These are phyloP conservation scores for Aphidius gifuensis DNA, from an alignment of 1,140 invertebrate species.

Conservation along the genomic window DNA sequence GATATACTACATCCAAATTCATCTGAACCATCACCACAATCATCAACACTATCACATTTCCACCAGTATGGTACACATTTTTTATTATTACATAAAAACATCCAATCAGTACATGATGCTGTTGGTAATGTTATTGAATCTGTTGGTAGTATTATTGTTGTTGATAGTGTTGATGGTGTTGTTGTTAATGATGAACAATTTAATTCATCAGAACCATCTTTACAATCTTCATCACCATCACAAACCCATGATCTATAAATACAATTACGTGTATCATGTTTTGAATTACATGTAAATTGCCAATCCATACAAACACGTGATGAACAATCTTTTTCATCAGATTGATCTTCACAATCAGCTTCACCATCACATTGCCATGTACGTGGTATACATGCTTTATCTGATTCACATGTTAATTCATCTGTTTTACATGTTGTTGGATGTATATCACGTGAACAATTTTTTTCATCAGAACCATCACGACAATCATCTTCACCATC, in stretches of 20 bases:
- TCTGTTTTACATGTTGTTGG: conserved; percentile 48
- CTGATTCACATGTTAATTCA: conserved; percentile 55
- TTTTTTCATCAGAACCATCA: conserved; percentile 67
- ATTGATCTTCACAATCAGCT: conserved; percentile 48
- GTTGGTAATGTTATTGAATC: conserved; percentile 33
- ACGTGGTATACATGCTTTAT: conserved; percentile 54
- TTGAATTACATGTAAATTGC: conserved; percentile 52
- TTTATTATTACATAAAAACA: conserved; percentile 70
- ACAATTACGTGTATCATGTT: conserved; percentile 36
- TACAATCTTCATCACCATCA: conserved; percentile 70
- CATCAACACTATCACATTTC: conserved; percentile 69
- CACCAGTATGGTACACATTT: conserved; percentile 85
- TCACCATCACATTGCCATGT: conserved; percentile 64
- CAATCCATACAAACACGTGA: conserved; percentile 50
- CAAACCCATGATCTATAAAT: conserved; percentile 63
- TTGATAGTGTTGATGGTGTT: conserved; percentile 28
- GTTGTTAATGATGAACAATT: conserved; percentile 57
- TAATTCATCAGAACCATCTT: conserved; percentile 67
- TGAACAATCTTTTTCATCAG: conserved; percentile 45
- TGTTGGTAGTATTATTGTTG: conserved; percentile 36
- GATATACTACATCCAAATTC: conserved; percentile 63
- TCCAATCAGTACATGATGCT: conserved; percentile 68
- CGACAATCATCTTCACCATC: conserved; percentile 64
- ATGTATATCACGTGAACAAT: conserved; percentile 47
- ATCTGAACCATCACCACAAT: conserved; percentile 78